Conservation (phyloP, 2,113 vertebrate species). For the Hemiscyllium ocellatum region DNA sequence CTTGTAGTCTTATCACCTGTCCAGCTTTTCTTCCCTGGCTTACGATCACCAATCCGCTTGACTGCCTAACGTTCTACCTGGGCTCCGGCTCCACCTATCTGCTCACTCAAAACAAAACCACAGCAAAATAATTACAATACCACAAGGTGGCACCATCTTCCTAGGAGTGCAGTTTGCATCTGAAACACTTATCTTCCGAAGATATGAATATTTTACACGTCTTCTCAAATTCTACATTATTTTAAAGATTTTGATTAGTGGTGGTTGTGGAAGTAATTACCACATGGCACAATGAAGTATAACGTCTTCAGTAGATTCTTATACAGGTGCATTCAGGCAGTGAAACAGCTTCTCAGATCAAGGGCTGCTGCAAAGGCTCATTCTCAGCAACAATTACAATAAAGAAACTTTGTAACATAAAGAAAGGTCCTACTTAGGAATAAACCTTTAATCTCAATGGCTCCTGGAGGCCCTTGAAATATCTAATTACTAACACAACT, state of each 20-base stretch:
- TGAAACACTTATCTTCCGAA: neutral
- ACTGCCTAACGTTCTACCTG: no score
- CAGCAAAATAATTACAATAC: neutral
- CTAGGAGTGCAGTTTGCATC: neutral
- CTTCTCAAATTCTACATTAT: neutral
- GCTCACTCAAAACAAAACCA: neutral
- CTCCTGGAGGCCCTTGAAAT: neutral
- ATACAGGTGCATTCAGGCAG: no score
- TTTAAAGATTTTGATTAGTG: conserved; percentile 3
- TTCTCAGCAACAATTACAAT: neutral
- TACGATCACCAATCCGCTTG: no score
- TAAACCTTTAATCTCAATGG: neutral
- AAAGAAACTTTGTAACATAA: conserved; percentile 6
- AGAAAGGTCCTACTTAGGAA: neutral
- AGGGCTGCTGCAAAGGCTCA: neutral
- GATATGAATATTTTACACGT: neutral
- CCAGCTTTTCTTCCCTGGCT: no score
- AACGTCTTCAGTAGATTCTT: neutral
- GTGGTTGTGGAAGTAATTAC: no score
- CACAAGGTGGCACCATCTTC: neutral
- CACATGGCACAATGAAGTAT: neutral
- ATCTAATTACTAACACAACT: neutral
- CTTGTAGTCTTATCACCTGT: no score
- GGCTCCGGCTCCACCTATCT: no score
- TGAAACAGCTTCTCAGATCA: neutral